Conservation (phyloP, 2,888 invertebrate species). For the Netelia fuscicornis region DNA sequence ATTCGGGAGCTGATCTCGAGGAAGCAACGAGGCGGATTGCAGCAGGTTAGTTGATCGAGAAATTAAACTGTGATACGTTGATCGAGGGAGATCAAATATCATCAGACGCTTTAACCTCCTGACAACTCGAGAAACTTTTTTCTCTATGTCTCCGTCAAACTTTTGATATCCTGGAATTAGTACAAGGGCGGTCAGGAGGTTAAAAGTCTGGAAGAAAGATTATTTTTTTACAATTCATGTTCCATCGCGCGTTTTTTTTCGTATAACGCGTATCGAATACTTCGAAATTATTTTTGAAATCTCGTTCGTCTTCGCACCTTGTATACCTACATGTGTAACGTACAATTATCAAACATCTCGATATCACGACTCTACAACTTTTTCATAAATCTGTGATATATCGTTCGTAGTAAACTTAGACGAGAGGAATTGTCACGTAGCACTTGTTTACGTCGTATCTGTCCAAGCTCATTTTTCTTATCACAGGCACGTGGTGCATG, state of each 20-base stretch:
- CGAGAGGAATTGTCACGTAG: background rate
- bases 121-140: too few relatives aligned
- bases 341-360: too few relatives aligned
- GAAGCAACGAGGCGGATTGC: conserved; percentile 91
- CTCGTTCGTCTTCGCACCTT: too few relatives aligned
- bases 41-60: conserved; percentile 87
- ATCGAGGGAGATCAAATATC: background rate
- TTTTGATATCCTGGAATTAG: too few relatives aligned
- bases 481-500: background rate
- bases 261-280: too few relatives aligned
- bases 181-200: too few relatives aligned
- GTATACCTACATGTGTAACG: too few relatives aligned
- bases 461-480: background rate
- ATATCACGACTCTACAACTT: too few relatives aligned
- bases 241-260: too few relatives aligned
- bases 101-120: background rate
- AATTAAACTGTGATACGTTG: background rate
- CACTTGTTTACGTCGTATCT: background rate
- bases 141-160: too few relatives aligned
- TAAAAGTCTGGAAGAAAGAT: background rate
- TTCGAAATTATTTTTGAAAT: too few relatives aligned
- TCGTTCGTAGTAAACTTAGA: background rate
- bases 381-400: background rate
- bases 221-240: background rate
- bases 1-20: conserved; percentile 90